phyloP scores from a whole-genome alignment of 2,113 vertebrate species.

The Psephotus haematonotus region DNA sequence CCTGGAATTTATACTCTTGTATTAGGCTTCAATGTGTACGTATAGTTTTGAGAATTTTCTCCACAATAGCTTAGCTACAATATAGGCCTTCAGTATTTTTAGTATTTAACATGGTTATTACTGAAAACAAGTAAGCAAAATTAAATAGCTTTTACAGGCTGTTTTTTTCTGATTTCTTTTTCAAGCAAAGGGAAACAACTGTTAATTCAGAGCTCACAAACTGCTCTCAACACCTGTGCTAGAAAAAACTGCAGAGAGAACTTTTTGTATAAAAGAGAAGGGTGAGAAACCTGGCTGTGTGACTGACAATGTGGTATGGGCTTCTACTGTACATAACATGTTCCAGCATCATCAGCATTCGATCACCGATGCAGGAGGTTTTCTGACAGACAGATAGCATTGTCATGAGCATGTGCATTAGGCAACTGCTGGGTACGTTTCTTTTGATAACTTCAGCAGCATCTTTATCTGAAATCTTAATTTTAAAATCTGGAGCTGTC shows the following conservation, averaged over 20 bases:
- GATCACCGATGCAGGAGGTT: accelerated
- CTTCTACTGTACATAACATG: not conserved
- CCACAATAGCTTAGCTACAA: not conserved
- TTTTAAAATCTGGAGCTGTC: not conserved
- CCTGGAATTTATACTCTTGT: not conserved
- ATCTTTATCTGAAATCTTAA: not conserved
- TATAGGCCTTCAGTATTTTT: not conserved
- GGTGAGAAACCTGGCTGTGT: not conserved
- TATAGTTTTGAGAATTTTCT: not conserved
- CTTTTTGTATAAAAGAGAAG: not conserved
- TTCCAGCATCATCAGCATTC: not conserved
- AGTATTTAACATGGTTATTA: not conserved
- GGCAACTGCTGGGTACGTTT: not conserved
- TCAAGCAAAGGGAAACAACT: not conserved
- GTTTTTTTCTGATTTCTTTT: not conserved
- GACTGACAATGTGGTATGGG: not conserved
- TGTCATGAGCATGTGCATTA: not conserved
- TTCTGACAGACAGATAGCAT: not conserved
- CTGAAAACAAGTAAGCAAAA: not conserved
- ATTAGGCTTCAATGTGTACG: not conserved
- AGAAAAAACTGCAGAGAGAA: not conserved
- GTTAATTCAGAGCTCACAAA: not conserved
- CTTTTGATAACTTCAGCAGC: not conserved
- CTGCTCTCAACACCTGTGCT: not conserved
- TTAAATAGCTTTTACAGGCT: not conserved